Evolutionary conservation across 2,113 vertebrate species (phyloP).

Genomic region (Atherinomorus stipes): DNA sequence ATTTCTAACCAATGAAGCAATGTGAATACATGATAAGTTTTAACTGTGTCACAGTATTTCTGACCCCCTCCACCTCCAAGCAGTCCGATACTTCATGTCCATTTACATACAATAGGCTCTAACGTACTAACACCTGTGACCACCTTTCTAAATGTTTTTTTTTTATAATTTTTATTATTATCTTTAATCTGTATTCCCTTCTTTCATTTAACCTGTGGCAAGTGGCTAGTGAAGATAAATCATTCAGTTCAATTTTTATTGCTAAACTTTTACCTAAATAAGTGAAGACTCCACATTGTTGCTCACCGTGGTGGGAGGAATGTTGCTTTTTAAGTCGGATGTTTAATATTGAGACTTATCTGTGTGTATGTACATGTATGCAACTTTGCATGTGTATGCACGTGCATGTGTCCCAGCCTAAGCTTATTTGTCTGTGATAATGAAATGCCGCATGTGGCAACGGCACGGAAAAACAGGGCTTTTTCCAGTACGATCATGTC

Average conservation of each 20-base stretch:
- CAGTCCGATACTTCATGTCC: too few relatives aligned
- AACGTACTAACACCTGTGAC: too few relatives aligned
- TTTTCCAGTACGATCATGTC: slow-evolving; percentile 67
- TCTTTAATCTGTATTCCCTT: background rate
- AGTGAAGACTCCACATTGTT: background rate
- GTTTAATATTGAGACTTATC: slow-evolving; percentile 49
- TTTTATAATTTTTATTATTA: background rate
- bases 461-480: slow-evolving; percentile 36
- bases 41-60: too few relatives aligned
- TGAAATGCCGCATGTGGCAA: slow-evolving; percentile 60
- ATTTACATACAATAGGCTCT: too few relatives aligned
- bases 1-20: background rate
- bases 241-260: background rate
- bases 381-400: background rate
- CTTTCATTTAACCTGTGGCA: slow-evolving; percentile 2
- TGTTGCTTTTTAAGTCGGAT: slow-evolving; percentile 43
- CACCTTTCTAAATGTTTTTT: too few relatives aligned
- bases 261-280: slow-evolving; percentile 6
- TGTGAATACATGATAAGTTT: too few relatives aligned
- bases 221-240: background rate
- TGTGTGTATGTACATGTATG: background rate
- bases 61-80: too few relatives aligned
- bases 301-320: slow-evolving; percentile 9
- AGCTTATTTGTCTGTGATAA: slow-evolving; percentile 58
- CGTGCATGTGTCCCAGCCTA: slow-evolving; percentile 15